A percentile compares a stretch with the other conserved stretches of the same genome.
Conservation (phyloP, 2,888 invertebrate species). For the Polymixis lichenea region DNA sequence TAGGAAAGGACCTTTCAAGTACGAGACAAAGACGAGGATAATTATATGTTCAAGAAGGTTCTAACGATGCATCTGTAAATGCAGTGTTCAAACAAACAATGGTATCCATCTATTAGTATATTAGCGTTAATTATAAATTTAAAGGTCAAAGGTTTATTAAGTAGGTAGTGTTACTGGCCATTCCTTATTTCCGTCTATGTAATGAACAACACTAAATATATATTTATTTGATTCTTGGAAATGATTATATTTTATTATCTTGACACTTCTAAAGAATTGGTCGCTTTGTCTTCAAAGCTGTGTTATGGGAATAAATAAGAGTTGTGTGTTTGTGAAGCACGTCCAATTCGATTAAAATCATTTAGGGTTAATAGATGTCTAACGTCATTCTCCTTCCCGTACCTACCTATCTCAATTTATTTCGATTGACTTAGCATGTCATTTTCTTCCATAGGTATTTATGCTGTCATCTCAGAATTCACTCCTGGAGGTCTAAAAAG, state of each 20-base stretch:
- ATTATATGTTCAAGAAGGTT: not conserved
- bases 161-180: slow-evolving; percentile 7
- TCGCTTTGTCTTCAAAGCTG: not conserved
- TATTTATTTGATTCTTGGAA: slow-evolving; percentile 13
- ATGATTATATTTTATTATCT: not conserved
- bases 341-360: not conserved
- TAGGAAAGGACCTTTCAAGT: not conserved
- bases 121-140: slow-evolving; percentile 8
- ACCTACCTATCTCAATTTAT: not conserved
- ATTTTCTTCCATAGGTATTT: not conserved
- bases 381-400: rapidly evolving
- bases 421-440: not conserved
- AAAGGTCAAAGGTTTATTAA: slow-evolving; percentile 31
- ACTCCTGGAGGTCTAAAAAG: no score
- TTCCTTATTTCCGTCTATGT: not conserved
- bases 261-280: not conserved
- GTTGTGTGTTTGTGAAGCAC: not conserved
- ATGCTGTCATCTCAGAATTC: not conserved
- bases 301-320: not conserved
- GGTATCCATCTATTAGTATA: not conserved
- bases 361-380: not conserved
- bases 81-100: slow-evolving; percentile 11
- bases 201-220: not conserved
- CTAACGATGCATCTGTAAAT: not conserved
- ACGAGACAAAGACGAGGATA: not conserved